Conservation (phyloP, 2,797 vertebrate genomes). For the Bradypodion pumilum region DNA sequence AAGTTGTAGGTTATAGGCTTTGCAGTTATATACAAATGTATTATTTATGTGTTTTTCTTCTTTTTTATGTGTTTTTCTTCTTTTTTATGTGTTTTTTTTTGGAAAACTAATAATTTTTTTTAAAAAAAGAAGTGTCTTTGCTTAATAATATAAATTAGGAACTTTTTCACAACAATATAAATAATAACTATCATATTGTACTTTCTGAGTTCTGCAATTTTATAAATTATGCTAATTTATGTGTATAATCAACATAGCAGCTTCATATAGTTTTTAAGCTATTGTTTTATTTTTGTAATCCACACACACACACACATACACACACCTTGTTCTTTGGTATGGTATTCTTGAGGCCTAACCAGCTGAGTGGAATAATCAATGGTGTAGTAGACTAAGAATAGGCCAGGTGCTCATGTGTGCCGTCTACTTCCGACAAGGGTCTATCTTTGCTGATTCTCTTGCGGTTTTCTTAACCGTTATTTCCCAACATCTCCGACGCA, state of each 20-base stretch:
- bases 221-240: background rate
- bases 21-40: too few species aligned
- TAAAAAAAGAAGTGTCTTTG: too few species aligned
- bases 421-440: background rate
- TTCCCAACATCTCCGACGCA: background rate
- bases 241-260: background rate
- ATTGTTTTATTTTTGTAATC: background rate
- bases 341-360: background rate
- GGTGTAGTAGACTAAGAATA: background rate
- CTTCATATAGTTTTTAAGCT: background rate
- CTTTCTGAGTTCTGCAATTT: background rate
- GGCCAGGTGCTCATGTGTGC: background rate
- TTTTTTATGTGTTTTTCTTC: too few species aligned
- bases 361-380: background rate
- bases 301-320: too few species aligned
- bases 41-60: too few species aligned
- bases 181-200: background rate
- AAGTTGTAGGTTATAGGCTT: too few species aligned
- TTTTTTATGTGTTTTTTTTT: too few species aligned
- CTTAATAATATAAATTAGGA: background rate
- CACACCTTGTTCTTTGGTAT: too few species aligned
- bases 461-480: background rate
- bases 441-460: too few species aligned
- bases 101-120: too few species aligned
- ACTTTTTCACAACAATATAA: background rate